phyloP scores from a whole-genome alignment of 2,888 invertebrate species.

The Lampropteryx suffumata region DNA sequence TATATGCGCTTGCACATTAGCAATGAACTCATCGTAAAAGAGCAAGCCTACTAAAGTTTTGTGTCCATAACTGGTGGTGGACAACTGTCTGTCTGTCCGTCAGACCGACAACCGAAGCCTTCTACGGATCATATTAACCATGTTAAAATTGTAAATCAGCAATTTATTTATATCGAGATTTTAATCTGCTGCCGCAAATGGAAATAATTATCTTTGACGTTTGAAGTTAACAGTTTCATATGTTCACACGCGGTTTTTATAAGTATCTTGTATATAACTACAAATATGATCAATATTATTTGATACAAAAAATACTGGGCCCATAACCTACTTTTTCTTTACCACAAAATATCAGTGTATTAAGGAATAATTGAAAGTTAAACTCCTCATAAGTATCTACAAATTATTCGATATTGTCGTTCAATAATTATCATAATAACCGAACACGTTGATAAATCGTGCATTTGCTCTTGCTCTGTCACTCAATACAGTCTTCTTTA shows the following conservation, averaged over 20 bases:
- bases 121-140: conserved; percentile 67
- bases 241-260: too few relatives aligned
- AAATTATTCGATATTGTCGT: conserved; percentile 66
- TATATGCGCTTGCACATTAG: conserved; percentile 19
- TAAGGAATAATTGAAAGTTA: too few relatives aligned
- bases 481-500: conserved; percentile 49
- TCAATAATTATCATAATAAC: conserved; percentile 72
- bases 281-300: too few relatives aligned
- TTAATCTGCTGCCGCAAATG: conserved; percentile 46
- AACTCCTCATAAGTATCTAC: conserved; percentile 22
- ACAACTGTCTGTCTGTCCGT: conserved; percentile 62
- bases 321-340: not conserved
- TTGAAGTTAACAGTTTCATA: conserved; percentile 32
- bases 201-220: conserved; percentile 62
- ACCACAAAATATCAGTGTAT: too few relatives aligned
- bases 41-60: conserved; percentile 34
- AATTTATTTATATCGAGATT: conserved; percentile 61
- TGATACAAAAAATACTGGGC: not conserved
- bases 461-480: conserved; percentile 56
- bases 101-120: conserved; percentile 51
- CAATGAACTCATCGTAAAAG: conserved; percentile 38
- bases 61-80: conserved; percentile 41
- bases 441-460: conserved; percentile 67
- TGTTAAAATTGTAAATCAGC: conserved; percentile 69
- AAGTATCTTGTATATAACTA: too few relatives aligned